phyloP scores from a whole-genome alignment of 2,797 vertebrate genomes.

The Neosilurus mollespiculum region DNA sequence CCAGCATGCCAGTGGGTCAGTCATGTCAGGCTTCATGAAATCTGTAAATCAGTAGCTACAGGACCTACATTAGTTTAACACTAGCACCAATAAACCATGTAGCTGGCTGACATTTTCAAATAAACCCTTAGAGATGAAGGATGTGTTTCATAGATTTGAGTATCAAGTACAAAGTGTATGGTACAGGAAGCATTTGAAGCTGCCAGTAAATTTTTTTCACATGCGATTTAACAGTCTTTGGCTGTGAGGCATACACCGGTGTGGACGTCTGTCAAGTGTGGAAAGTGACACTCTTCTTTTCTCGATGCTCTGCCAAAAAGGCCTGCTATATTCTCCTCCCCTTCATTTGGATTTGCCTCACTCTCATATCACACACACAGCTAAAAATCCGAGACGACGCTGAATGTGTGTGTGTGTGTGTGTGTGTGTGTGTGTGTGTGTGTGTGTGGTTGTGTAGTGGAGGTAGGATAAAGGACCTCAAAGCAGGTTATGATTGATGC shows the following conservation, averaged over 20 bases:
- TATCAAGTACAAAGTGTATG: slow-evolving; percentile 14
- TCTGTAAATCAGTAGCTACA: slow-evolving; percentile 1
- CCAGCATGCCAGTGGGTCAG: background rate
- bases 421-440: slow-evolving; percentile 1
- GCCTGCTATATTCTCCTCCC: slow-evolving; percentile 21
- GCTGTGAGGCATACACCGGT: slow-evolving; percentile 33
- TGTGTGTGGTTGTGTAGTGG: slow-evolving; percentile 26
- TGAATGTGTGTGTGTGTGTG: slow-evolving; percentile 1
- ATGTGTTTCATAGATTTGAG: slow-evolving; percentile 40
- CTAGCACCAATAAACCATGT: slow-evolving; percentile 10
- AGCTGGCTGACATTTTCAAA: slow-evolving; percentile 44
- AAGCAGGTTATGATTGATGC: slow-evolving; percentile 56
- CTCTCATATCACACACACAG: slow-evolving; percentile 49
- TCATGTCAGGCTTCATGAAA: background rate
- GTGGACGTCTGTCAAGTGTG: slow-evolving; percentile 45
- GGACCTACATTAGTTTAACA: slow-evolving; percentile 13
- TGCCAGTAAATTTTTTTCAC: slow-evolving; percentile 45
- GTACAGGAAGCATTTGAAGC: slow-evolving; percentile 34
- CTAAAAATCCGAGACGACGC: no score
- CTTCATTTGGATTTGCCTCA: slow-evolving; percentile 57
- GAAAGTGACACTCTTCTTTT: slow-evolving; percentile 44
- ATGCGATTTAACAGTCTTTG: slow-evolving; percentile 46
- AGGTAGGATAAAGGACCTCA: slow-evolving; percentile 50
- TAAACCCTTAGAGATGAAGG: slow-evolving; percentile 40
- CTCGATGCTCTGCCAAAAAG: slow-evolving; percentile 31